A percentile compares a stretch with the other conserved stretches of the same genome.
Evolutionary conservation across 2,797 vertebrate species (phyloP).

Genomic region (Anguilla megastoma): DNA sequence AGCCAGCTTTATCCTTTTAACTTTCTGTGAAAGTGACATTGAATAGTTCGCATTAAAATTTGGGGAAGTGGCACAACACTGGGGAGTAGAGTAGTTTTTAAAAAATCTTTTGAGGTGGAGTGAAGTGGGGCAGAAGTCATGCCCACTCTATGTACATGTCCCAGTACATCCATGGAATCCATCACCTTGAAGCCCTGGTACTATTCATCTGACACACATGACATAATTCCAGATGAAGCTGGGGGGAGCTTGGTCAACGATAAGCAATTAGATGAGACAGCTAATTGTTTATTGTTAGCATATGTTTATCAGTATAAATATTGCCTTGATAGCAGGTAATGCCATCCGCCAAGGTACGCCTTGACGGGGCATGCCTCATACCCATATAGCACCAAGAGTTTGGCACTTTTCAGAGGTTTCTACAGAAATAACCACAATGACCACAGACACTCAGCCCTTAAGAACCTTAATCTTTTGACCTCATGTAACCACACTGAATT

Average conservation of each 20-base stretch:
- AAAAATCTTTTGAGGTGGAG: slow-evolving; percentile 19
- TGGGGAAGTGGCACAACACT: slow-evolving; percentile 17
- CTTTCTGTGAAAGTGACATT: slow-evolving; percentile 32
- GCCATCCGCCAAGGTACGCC: too few relatives aligned
- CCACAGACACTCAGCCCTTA: too few relatives aligned
- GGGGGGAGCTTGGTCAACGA: neutral
- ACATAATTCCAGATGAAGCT: slow-evolving; percentile 2
- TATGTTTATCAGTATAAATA: slow-evolving; percentile 7
- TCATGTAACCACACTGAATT: too few relatives aligned
- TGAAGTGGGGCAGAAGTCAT: neutral
- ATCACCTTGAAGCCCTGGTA: neutral
- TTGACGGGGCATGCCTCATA: too few relatives aligned
- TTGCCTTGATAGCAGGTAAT: neutral
- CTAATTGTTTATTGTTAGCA: neutral
- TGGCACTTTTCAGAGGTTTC: too few relatives aligned
- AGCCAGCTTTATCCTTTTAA: slow-evolving; percentile 13
- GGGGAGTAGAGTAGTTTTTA: slow-evolving; percentile 24
- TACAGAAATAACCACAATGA: too few relatives aligned
- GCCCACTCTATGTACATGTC: neutral
- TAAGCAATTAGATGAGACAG: neutral
- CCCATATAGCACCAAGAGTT: too few relatives aligned
- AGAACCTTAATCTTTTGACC: too few relatives aligned
- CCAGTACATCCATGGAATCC: neutral
- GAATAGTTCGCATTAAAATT: slow-evolving; percentile 34
- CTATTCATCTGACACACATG: neutral